Base-by-base conservation (phyloP, 2,797 vertebrate genomes). In the Peromyscus melanophrys region DNA sequence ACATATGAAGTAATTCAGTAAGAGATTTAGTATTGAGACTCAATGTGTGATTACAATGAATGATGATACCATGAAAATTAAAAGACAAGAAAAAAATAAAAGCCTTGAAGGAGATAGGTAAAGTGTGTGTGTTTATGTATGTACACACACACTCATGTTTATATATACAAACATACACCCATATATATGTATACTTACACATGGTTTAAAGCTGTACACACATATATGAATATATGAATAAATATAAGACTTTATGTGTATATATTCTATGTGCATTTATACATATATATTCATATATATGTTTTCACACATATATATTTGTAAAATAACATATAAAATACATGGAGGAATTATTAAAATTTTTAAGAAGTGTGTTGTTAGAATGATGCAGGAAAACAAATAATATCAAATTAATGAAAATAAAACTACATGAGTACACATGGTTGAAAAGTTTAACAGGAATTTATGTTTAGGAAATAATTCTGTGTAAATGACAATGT, bases 391-490 rank as follows among this genome's bases (percentile, higher is more conserved):
- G 40, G 13, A 69, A 2, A 27, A 59, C 61, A 55, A 90, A 67
- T 81, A 19, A 89, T 73, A 55, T 85, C 8, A 69, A 69, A 80
- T 2, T 17, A 89, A 77, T 77, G 1, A 80, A 94, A 89, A 37
- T 11, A 86, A 59, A 75, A 34, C 34, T 81, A 59, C 6, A 84
- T 9, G 3, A 65, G 0, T 71, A 6, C 12, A 63, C 21, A 80
- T 37, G 76, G 21, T 77, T 76, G 25, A 27, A 88, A 77, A 69
- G 13, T 75, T 81, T 95, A 61, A 27, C 5, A 96, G 21, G 4
- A 95, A 76, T 81, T 85, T 75, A 23, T 90, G 14, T 14, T 73
- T 14, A 90, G 9, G 7, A 78, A 83, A 25, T 49, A 90, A 96
- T 80, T 12, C 4, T 92, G 8, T 67, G 49, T 31, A 81, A 29